phyloP scores from a whole-genome alignment of 2,113 vertebrate species.

The Mus musculus region GRCm39 chr10:106700501-106701000 shows the following conservation, averaged over 20 bases:
- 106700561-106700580: not conserved
- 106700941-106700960: not conserved
- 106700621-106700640: not conserved
- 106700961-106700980: not conserved
- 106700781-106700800: not conserved
- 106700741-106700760: not conserved
- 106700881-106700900: not conserved
- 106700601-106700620: not conserved
- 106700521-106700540: not conserved
- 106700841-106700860: not conserved
- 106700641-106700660: not conserved
- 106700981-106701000: conserved; percentile 7
- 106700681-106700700: not conserved
- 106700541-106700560: not conserved
- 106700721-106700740: not conserved
- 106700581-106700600: not conserved
- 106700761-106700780: not conserved
- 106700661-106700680: not conserved
- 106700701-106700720: not conserved
- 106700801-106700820: not conserved
- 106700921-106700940: not conserved
- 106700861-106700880: not conserved
- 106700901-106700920: not conserved
- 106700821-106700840: not conserved
- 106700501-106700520: not conserved